Conservation (phyloP, 2,888 invertebrate species). For the Dione vanillae region DNA sequence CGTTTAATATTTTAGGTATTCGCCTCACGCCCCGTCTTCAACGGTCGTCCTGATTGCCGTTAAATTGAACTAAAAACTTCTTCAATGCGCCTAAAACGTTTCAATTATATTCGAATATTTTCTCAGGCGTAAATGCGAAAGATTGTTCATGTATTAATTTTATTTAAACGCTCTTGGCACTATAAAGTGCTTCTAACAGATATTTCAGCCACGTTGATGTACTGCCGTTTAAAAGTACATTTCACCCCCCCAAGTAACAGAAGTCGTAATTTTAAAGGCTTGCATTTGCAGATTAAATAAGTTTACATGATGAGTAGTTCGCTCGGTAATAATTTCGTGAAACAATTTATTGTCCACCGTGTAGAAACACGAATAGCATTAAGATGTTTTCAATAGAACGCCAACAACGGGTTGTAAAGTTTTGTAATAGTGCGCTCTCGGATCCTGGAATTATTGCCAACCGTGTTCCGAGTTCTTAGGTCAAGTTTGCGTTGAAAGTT, state of each 20-base stretch:
- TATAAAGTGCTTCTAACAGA: constrained; percentile 39
- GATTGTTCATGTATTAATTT: constrained; percentile 45
- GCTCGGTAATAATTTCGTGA: constrained; percentile 53
- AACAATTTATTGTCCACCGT: constrained; percentile 72
- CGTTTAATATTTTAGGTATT: constrained; percentile 82
- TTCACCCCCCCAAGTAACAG: constrained; percentile 57
- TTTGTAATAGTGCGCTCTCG: constrained; percentile 73
- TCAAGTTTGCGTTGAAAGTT: constrained; percentile 75
- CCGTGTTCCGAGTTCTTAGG: constrained; percentile 78
- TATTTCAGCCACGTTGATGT: constrained; percentile 46
- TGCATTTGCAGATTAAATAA: constrained; percentile 77
- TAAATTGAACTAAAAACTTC: constrained; percentile 85
- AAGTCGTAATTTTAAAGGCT: constrained; percentile 67
- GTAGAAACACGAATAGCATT: constrained; percentile 70
- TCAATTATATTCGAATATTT: constrained; percentile 75
- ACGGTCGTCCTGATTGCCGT: constrained; percentile 83
- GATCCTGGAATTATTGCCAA: constrained; percentile 77
- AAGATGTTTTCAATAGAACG: constrained; percentile 79
- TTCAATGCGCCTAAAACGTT: constrained; percentile 80
- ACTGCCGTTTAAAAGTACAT: constrained; percentile 48
- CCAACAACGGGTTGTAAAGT: constrained; percentile 77
- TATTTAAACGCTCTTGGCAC: constrained; percentile 40
- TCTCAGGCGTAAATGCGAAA: constrained; percentile 53
- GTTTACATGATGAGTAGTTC: constrained; percentile 73
- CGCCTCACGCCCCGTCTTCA: constrained; percentile 81